These are phyloP conservation scores for Unio delphinus DNA, from an alignment of 2,888 invertebrate species.

Conservation along the genomic window DNA sequence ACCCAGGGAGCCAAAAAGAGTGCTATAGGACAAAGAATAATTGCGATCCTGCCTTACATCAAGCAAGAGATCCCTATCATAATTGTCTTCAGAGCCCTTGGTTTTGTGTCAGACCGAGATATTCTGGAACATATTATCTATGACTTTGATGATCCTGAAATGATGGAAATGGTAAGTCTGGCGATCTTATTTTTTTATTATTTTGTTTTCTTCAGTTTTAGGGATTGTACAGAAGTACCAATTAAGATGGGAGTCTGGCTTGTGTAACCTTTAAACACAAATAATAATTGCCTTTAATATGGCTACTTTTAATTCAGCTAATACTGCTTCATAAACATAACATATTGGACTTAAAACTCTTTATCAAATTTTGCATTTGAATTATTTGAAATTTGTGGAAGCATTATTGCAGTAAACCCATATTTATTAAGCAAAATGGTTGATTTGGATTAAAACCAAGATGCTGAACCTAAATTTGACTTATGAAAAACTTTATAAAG, in stretches of 20 bases:
- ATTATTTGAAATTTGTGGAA: too few species aligned
- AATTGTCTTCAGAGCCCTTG: slow-evolving; percentile 99
- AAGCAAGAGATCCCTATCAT: slow-evolving; percentile 99
- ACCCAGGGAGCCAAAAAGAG: slow-evolving; percentile 95
- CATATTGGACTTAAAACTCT: too few species aligned
- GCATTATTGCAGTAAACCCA: too few species aligned
- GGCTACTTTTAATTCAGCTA: too few species aligned
- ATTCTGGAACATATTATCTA: slow-evolving; percentile 99
- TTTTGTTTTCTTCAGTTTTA: background rate
- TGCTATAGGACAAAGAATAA: slow-evolving; percentile 98
- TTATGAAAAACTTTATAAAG: too few species aligned
- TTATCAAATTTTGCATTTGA: too few species aligned
- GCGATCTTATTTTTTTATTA: background rate
- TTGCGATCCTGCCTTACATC: slow-evolving; percentile 97
- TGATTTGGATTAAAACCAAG: too few species aligned
- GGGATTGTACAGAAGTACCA: background rate
- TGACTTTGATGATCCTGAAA: slow-evolving; percentile 99
- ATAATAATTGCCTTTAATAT: background rate
- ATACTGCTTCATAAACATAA: too few species aligned
- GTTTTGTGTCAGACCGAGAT: slow-evolving; percentile 99
- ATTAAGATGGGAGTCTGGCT: too few species aligned
- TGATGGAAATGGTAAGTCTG: slow-evolving; percentile 97
- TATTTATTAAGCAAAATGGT: too few species aligned
- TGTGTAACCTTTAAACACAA: background rate
- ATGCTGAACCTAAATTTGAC: too few species aligned